Base-by-base conservation (phyloP, 2,113 vertebrate species). In the Acrocephalus arundinaceus region DNA sequence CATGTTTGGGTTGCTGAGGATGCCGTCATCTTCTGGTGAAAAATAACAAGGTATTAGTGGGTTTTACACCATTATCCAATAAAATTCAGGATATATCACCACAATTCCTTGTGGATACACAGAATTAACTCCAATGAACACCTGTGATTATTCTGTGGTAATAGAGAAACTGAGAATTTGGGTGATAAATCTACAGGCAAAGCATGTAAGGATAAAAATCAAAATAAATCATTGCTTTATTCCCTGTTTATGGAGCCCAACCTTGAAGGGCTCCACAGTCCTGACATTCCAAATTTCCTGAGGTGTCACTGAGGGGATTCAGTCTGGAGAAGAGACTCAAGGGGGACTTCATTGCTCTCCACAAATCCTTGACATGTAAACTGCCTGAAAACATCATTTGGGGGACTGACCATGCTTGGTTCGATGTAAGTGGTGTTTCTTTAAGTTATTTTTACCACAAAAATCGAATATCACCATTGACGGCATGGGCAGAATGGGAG, bases 401-500 rank as follows among this genome's bases (percentile, higher is more conserved):
- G n/a, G n/a, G 37, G 51, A 24, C 4, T 46, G 54, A 19, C 19
- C 0, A 0, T 10, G n/a, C 48, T 54, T 30, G 14, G 55, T 68
- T 46, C 46, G 55, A 22, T 54, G 14, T 31, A 41, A 51, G 20
- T 19, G 51, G 31, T 37, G 10, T 54, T 90, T 76, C 54, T 70
- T 93, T 48, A 22, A 62, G n/a, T 30, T 43, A n/a, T 39, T 86
- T 93, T 86, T 4, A 2, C 55, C 21, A 24, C 15, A 66, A 71
- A 79, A 80, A 49, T 33, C 7, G 33, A 95, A 59, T 27, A 67
- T 52, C 19, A 51, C 49, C 54, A 20, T 35, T n/a, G 13, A 12
- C 41, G 16, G 25, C 28, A 8, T 0, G 0, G 41, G 16, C n/a
- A 63, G 41, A 48, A 41, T 6, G 75, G 30, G 66, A 79, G 14